Evolutionary conservation across 2,113 vertebrate species (phyloP), one percentile per base, ranked within the genome.

Genomic region (Engystomops pustulosus): DNA sequence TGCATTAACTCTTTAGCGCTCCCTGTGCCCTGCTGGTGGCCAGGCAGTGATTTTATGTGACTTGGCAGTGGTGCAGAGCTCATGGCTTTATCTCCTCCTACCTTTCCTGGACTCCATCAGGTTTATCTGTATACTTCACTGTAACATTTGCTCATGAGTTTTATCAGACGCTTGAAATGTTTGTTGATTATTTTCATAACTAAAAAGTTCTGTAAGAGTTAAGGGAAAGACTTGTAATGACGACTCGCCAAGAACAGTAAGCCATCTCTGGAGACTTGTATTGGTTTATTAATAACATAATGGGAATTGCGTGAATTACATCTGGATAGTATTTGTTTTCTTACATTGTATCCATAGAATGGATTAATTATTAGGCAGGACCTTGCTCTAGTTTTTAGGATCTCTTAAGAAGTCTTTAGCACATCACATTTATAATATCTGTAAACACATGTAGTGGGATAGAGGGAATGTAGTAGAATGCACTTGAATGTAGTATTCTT

Each of bases 251-350:
- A 79, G 77, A 44, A 79, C 38, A 70, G 65, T 38, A 81, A 81
- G 65, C 45, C 32, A 30, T 81, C 65, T 49, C 79, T 81, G 47
- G 79, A 70, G 79, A 81, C 62, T 27, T 51, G 27, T 53, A 81
- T 41, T 65, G 25, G 79, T 70, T 81, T 81, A 81, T 80, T 68
- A 80, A 68, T 81, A 81, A 49, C 65, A 55, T 81, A 81, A 81
- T 81, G 79, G 65, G 79, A 81, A 81, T 67, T 34, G 14, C 79
- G 70, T 53, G 44, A 81, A 53, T 70, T 81, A 53, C 62, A 68
- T 70, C 17, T 34, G 36, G 62, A 51, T 36, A 27, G 5, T 18
- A 27, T 45, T 62, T 65, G 47, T 76, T 17, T 11, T 76, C 47
- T 36, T 49, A 18, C 45, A 34, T 20, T 34, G 38, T 14, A 34